phyloP scores from a whole-genome alignment of 2,113 vertebrate species.

The Lophochroa leadbeateri region DNA sequence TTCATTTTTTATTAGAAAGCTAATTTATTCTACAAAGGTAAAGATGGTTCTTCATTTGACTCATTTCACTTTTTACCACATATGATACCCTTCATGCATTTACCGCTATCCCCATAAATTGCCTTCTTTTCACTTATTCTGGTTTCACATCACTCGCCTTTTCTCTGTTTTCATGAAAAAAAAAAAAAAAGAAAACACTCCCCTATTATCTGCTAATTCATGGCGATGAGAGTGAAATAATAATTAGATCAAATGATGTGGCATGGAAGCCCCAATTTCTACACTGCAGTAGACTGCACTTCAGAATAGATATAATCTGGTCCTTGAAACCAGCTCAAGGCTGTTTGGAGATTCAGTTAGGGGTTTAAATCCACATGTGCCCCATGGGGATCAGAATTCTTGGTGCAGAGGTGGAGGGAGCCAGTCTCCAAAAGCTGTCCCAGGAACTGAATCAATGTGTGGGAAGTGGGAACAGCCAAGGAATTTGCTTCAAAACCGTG shows the following conservation, averaged over 20 bases:
- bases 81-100: neutral
- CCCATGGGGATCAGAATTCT: neutral
- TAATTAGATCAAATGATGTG: neutral
- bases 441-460: neutral
- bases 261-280: neutral
- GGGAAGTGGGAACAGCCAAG: neutral
- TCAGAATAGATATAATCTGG: neutral
- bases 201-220: neutral
- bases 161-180: neutral
- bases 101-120: neutral
- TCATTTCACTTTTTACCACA: slow-evolving; percentile 50
- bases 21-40: slow-evolving; percentile 55
- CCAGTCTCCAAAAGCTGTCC: neutral
- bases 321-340: neutral
- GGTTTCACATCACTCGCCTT: neutral
- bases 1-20: slow-evolving; percentile 62
- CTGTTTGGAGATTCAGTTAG: neutral
- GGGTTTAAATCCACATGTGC: accelerated
- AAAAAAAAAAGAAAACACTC: neutral
- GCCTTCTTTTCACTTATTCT: neutral
- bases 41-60: slow-evolving; percentile 50
- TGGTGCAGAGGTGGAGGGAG: neutral
- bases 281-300: neutral
- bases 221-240: neutral
- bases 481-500: neutral